Evolutionary conservation across 2,797 vertebrate genomes (phyloP).

Genomic region (Benthosema pterotum): DNA sequence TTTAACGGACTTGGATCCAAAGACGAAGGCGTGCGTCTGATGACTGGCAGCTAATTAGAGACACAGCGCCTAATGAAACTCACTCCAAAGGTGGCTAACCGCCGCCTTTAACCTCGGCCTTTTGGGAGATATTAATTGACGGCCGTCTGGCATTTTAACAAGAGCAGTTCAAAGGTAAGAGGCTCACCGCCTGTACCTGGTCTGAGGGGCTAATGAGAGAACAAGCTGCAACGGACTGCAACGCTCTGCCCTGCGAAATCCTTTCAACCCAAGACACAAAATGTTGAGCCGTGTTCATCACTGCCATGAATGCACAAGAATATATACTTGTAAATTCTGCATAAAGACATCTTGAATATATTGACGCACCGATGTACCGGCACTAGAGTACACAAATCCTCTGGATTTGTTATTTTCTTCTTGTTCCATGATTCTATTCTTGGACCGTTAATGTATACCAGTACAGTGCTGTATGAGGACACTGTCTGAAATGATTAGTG

Average conservation of each 20-base stretch:
- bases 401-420: no score
- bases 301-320: not conserved
- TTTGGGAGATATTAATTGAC: slow-evolving; percentile 49
- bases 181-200: slow-evolving; percentile 53
- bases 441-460: no score
- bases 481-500: no score
- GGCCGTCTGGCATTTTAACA: slow-evolving; percentile 65
- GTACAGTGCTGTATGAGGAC: no score
- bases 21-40: slow-evolving; percentile 13
- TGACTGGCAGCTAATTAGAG: slow-evolving; percentile 59
- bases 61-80: slow-evolving; percentile 41
- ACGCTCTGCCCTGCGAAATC: not conserved
- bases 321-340: not conserved
- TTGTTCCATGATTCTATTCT: no score
- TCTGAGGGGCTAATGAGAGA: slow-evolving; percentile 69
- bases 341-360: not conserved
- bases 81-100: slow-evolving; percentile 41
- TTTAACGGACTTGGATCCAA: slow-evolving; percentile 34
- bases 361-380: no score
- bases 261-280: no score
- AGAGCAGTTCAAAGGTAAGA: slow-evolving; percentile 70
- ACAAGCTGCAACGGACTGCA: slow-evolving; percentile 45
- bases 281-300: not conserved
- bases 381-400: no score
- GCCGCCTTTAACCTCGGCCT: slow-evolving; percentile 48